Conservation (phyloP, 1,140 invertebrate species). For the Danaus melanippus region DNA sequence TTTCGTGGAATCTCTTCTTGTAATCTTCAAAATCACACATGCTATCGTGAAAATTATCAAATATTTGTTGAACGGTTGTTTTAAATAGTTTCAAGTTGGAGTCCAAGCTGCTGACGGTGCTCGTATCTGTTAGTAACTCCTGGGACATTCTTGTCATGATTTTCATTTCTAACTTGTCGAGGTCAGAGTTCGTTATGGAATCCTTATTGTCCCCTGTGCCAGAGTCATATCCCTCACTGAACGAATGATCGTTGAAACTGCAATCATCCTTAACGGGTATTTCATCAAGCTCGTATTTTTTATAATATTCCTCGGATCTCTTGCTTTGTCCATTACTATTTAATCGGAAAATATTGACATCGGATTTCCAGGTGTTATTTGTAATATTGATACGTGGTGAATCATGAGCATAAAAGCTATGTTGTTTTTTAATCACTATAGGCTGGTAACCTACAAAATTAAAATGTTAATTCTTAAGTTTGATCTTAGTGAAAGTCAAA, state of each 20-base stretch:
- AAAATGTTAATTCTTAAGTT: not conserved
- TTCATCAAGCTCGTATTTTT: constrained; percentile 46
- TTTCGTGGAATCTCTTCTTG: constrained; percentile 47
- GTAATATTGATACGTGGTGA: constrained; percentile 11
- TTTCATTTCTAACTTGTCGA: constrained; percentile 45
- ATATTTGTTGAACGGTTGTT: constrained; percentile 51
- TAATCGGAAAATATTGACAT: constrained; percentile 22
- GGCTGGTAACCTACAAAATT: constrained; percentile 1
- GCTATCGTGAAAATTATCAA: constrained; percentile 45
- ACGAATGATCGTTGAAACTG: constrained; percentile 17
- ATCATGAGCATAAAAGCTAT: constrained; percentile 28
- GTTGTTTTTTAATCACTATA: constrained; percentile 19
- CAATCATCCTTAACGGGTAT: constrained; percentile 42
- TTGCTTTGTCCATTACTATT: not conserved
- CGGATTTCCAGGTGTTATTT: constrained; percentile 29
- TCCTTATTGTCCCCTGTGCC: constrained; percentile 14
- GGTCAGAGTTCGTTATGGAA: constrained; percentile 37
- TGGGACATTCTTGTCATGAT: constrained; percentile 42
- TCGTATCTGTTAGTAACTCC: constrained; percentile 39
- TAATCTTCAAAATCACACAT: constrained; percentile 56
- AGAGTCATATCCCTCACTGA: constrained; percentile 14
- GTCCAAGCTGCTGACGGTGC: constrained; percentile 34
- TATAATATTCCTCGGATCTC: constrained; percentile 36
- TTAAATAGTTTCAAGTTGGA: constrained; percentile 55
- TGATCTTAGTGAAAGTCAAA: no score